Base-by-base conservation (phyloP, 2,113 vertebrate species). In the Taurulus bubalis region DNA sequence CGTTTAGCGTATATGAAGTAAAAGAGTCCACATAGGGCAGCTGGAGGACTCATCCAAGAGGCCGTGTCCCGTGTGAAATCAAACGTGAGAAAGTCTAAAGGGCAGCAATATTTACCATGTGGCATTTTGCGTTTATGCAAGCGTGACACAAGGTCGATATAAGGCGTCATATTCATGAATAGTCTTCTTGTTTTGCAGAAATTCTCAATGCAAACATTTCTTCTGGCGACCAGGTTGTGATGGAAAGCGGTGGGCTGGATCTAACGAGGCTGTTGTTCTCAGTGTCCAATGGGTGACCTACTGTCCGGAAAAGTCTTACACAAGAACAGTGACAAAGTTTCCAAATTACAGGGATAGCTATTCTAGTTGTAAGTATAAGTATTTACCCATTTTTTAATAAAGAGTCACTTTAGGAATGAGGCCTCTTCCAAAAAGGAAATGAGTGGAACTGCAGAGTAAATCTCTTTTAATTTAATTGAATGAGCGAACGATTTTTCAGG, bases 401-500 rank as follows among this genome's bases (percentile, higher is more conserved):
- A 76, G 72, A 60, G 77, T 74, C 53, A 40, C 34, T 60, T 1
- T 38, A 45, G 58, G 62, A 42, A 10, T 18, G 16, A 58, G n/a
- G 53, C 28, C 36, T 77, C 72, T 75, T 74, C 68, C 58, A 72
- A 77, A 58, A 82, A 85, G 40, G 18, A 53, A 79, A 79, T 82
- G 67, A 75, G 6, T 55, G 71, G 71, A 82, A 75, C 36, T 55
- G 15, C 8, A 12, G 55, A 49, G 45, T 49, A 18, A 8, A 49
- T 49, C 47, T 49, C 15, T 49, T 49, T 47, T 11, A 11, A 40
- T 42, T 42, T 1, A 45, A 45, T 15, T 4, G 4, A 45, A 45
- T 45, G 15, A 42, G 40, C 14, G 12, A 42, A 45, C 4, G 0
- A 45, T 15, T 34, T 34, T 34, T 34, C 34, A 34, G 34, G 34